A percentile compares a stretch with the other conserved stretches of the same genome.
Conservation (phyloP, 1,140 invertebrate species). For the Caenorhabditis latens region DNA sequence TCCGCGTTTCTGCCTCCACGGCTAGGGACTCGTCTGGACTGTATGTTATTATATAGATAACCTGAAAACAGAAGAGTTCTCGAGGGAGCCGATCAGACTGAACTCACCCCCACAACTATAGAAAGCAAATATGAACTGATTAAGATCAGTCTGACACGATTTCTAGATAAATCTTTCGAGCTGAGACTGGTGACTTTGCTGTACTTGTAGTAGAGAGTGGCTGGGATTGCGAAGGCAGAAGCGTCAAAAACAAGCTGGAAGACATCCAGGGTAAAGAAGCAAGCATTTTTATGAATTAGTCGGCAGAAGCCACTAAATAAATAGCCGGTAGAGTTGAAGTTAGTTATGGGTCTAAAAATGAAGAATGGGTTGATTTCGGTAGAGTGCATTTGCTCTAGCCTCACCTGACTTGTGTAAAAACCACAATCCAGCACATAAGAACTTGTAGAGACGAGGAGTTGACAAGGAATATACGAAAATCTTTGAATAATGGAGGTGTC, state of each 20-base stretch:
- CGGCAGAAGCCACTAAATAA: neutral
- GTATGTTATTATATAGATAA: conserved; percentile 12
- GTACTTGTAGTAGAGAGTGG: neutral
- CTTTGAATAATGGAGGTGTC: neutral
- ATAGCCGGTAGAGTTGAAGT: neutral
- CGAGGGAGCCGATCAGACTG: neutral
- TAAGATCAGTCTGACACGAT: neutral
- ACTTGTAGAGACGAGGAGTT: neutral
- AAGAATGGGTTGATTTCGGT: neutral
- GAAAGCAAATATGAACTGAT: neutral
- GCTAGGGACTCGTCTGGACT: neutral
- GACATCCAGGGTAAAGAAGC: neutral
- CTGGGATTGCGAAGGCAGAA: neutral
- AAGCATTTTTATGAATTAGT: neutral
- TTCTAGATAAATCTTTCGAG: neutral
- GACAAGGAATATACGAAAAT: conserved; percentile 2
- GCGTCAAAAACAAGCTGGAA: conserved; percentile 10
- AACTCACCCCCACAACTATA: conserved; percentile 10
- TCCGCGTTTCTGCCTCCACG: neutral
- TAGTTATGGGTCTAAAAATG: neutral
- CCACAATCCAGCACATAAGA: neutral
- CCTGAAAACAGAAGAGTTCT: neutral
- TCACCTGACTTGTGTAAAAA: conserved; percentile 34
- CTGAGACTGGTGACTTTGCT: neutral
- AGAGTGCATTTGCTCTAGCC: neutral